Evolutionary conservation across 2,113 vertebrate species (phyloP), one percentile per base, ranked within the genome.

Genomic region (Erythrocebus patas): DNA sequence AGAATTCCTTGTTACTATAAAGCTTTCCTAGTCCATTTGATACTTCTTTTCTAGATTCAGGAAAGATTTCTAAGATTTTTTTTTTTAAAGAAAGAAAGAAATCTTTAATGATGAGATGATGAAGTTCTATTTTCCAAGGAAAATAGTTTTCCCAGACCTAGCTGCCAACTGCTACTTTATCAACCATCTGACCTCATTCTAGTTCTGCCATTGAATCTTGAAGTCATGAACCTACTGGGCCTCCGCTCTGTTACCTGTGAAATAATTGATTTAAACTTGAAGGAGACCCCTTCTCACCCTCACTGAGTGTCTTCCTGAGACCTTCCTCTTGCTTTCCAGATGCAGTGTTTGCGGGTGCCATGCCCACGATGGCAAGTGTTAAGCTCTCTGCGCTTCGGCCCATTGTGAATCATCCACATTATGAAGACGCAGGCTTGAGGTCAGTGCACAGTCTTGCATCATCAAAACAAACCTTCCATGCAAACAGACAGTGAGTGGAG

Each of bases 311-410:
- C 70, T 22, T 25, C 20, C 85, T 84, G 5, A 89, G 73, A 8
- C 55, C 4, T 17, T 11, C 32, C n/a, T 20, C 84, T 84, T 93
- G 50, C 59, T 73, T 97, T 98, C 57, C 98, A 99, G 99, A 99
- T 89, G 98, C 99, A 17, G 99, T 99, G 98, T 99, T 99, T 98
- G 99, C 99, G 0, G 99, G 99, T 23, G 99, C 99, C 13, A 99
- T 99, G 99, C 99, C 99, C 97, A 99, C 99, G 59, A 99, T 99
- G 99, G 99, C 99, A 85, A 99, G 99, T 92, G 99, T 99, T 76
- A 99, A 99, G 97, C 97, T 99, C 32, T 99, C 99, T 1, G 98
- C 99, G 0, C 98, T 99, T 45, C 99, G 99, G 35, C 99, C 99
- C 14, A 96, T 99, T 61, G 99, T 99, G 92, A 99, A 99, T 97